Evolutionary conservation across 2,797 vertebrate genomes (phyloP).

Genomic region (Syngnathus acus): DNA sequence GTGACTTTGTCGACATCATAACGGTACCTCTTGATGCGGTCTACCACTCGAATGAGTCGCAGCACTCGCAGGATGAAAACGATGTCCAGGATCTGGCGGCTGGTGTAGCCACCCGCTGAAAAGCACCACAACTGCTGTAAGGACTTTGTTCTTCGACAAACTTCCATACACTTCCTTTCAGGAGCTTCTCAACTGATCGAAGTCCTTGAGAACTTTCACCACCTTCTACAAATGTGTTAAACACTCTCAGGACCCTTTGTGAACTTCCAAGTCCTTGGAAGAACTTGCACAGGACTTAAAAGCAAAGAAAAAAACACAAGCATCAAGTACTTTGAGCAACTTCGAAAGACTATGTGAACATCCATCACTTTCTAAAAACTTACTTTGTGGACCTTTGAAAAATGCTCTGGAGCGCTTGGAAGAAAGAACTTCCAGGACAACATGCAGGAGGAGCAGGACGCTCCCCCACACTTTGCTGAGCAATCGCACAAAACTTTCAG

Average conservation of each 20-base stretch:
- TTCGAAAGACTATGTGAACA: too few species aligned
- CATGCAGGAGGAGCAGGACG: neutral
- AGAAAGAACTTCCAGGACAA: neutral
- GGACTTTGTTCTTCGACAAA: neutral
- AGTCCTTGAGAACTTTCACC: neutral
- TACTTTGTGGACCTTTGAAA: too few species aligned
- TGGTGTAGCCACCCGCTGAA: conserved; percentile 75
- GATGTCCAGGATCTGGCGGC: conserved; percentile 86
- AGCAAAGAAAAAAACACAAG: too few species aligned
- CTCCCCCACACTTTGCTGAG: neutral
- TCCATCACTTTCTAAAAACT: too few species aligned
- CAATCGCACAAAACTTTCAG: neutral
- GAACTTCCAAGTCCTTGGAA: neutral
- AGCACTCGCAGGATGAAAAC: conserved; percentile 88
- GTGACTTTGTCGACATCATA: neutral
- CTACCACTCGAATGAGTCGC: conserved; percentile 80
- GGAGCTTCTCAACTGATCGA: neutral
- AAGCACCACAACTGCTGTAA: neutral
- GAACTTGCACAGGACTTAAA: too few species aligned
- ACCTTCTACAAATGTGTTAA: neutral
- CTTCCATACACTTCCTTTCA: neutral
- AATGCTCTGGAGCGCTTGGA: too few species aligned
- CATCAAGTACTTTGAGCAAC: too few species aligned
- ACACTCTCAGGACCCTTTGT: neutral
- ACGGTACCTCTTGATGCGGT: conserved; percentile 81